Base-by-base conservation (phyloP, 2,797 vertebrate species). In the Cynodonichthys magdalenae region DNA sequence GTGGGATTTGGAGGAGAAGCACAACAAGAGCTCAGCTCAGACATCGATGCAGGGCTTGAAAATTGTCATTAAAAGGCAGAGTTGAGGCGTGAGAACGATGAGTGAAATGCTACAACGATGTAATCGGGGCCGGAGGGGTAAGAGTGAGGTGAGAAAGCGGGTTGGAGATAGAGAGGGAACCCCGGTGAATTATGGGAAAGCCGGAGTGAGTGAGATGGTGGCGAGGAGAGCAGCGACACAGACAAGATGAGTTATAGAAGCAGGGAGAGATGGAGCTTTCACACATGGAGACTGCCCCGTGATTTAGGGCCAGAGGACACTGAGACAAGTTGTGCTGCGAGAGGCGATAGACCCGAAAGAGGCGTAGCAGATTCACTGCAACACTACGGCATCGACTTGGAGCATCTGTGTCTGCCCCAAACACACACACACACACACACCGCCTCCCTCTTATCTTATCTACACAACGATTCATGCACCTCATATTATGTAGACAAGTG, bases 221-320 rank as follows among this genome's bases (percentile, higher is more conserved):
- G 67, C 46, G 62, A 63, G 48, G 59, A 74, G 67, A 59, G 62
- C 51, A 56, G 50, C 0, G 53, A 77, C 71, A 84, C 69, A 65
- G 80, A 81, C 74, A 69, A 58, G 72, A 81, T 87, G 84, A 89
- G 80, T 85, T 90, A 87, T 74, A 59, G 77, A 83, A 46, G 53
- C 50, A 67, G 76, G 77, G 66, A 68, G 55, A 82, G 81, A 77
- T 81, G 75, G 83, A 82, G 85, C 86, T 81, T 85, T 87, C 87
- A 81, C 82, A 83, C 80, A 78, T 52, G 64, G 73, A 83, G 87
- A 87, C 86, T 75, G 81, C 65, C 69, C 7, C 51, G 66, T 88
- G 90, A 89, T 90, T 91, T 89, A 90, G 79, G 66, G 78, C 75
- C 71, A 86, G 85, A 86, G 85, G 80, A 90, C 87, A 83, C 74